Evolutionary conservation across 2,113 vertebrate species (phyloP).

Genomic region (Typhlomys cinereus): DNA sequence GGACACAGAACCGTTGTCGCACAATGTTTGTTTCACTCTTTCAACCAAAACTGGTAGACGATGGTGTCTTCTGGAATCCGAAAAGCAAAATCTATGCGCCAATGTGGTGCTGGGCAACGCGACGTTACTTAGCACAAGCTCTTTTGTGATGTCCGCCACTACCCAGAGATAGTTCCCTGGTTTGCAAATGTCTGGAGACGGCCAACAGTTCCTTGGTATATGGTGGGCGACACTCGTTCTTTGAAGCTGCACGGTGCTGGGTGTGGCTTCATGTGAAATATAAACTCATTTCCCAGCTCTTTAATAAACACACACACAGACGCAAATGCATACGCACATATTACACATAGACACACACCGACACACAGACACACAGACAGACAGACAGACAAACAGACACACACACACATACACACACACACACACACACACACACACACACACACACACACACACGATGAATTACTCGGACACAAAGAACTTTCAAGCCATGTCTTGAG

Average conservation of each 20-base stretch:
- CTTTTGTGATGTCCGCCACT: background rate
- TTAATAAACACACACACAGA: background rate
- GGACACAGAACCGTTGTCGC: background rate
- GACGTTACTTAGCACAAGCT: background rate
- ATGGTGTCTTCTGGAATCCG: background rate
- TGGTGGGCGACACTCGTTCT: too few species aligned
- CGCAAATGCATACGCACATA: background rate
- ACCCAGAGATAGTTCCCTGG: background rate
- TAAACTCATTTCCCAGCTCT: background rate
- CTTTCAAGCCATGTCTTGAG: background rate
- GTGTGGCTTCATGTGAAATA: too few species aligned
- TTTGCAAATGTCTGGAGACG: background rate
- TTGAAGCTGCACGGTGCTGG: too few species aligned
- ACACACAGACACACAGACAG: background rate
- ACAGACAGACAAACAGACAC: background rate
- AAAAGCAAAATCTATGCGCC: background rate
- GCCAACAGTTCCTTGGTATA: background rate
- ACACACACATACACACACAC: background rate
- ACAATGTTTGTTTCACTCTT: background rate
- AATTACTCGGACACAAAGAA: background rate
- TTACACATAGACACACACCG: background rate
- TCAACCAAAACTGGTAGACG: background rate
- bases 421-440: background rate
- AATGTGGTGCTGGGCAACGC: background rate
- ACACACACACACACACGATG: background rate